Evolutionary conservation across 2,113 vertebrate species (phyloP).

Genomic region (Cranoglanis bouderius): DNA sequence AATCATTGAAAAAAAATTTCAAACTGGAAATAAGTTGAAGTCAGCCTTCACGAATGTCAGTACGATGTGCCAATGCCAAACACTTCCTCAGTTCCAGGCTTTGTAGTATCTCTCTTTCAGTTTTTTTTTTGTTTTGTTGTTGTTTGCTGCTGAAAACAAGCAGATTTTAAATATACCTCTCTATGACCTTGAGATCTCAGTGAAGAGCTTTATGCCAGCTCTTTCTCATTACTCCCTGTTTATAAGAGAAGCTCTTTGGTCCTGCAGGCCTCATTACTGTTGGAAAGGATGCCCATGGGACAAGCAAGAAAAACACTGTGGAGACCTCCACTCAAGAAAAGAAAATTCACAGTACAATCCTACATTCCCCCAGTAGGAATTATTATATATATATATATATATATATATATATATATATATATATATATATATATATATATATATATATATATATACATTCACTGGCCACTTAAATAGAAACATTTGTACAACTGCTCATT

Average conservation of each 20-base stretch:
- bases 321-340: conserved; percentile 66
- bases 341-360: conserved; percentile 58
- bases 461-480: background rate
- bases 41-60: conserved; percentile 59
- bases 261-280: conserved; percentile 80
- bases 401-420: background rate
- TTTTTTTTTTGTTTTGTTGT: conserved; percentile 62
- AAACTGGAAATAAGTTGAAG: conserved; percentile 50
- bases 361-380: background rate
- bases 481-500: background rate
- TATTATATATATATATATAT: background rate
- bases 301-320: conserved; percentile 68
- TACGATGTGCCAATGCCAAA: conserved; percentile 56
- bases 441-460: background rate
- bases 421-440: background rate
- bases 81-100: conserved; percentile 51
- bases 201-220: conserved; percentile 73
- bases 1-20: conserved; percentile 38
- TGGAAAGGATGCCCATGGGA: conserved; percentile 79
- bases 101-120: background rate
- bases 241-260: conserved; percentile 75
- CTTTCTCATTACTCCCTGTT: conserved; percentile 74
- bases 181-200: conserved; percentile 73
- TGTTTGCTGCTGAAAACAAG: conserved; percentile 71
- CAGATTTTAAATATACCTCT: conserved; percentile 73